These are phyloP conservation scores for Yponomeuta sedellus DNA, from an alignment of 2,888 invertebrate species.

Conservation along the genomic window DNA sequence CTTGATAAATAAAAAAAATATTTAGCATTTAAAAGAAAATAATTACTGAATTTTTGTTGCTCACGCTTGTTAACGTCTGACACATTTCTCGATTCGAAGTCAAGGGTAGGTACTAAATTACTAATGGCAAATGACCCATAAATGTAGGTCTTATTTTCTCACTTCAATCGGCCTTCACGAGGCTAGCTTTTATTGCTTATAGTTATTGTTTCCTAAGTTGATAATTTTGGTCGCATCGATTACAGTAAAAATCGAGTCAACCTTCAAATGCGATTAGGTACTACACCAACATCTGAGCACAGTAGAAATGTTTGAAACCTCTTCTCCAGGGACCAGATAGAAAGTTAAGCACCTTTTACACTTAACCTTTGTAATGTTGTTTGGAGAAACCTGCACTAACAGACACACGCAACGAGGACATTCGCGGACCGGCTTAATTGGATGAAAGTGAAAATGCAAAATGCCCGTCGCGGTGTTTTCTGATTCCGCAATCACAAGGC, in stretches of 20 bases:
- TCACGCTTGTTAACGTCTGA: no score
- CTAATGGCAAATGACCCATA: no score
- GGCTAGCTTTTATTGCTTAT: not conserved
- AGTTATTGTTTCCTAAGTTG: not conserved
- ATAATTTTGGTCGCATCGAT: not conserved
- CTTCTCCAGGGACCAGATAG: not conserved
- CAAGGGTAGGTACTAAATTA: no score
- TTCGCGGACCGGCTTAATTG: not conserved
- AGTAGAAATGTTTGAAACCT: not conserved
- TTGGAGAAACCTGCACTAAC: not conserved
- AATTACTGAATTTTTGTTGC: no score
- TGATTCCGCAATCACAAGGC: not conserved
- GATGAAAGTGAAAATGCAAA: not conserved
- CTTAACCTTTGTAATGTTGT: constrained; percentile 1
- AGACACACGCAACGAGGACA: not conserved
- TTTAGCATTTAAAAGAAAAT: no score
- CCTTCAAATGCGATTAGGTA: not conserved
- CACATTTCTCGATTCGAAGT: no score
- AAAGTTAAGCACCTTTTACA: not conserved
- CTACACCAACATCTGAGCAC: not conserved
- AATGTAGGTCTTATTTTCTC: not conserved
- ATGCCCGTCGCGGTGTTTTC: not conserved
- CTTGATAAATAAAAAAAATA: no score
- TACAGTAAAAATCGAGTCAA: not conserved
- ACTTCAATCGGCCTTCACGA: not conserved